Base-by-base conservation (phyloP, 2,888 invertebrate species). In the Serripes groenlandicus region DNA sequence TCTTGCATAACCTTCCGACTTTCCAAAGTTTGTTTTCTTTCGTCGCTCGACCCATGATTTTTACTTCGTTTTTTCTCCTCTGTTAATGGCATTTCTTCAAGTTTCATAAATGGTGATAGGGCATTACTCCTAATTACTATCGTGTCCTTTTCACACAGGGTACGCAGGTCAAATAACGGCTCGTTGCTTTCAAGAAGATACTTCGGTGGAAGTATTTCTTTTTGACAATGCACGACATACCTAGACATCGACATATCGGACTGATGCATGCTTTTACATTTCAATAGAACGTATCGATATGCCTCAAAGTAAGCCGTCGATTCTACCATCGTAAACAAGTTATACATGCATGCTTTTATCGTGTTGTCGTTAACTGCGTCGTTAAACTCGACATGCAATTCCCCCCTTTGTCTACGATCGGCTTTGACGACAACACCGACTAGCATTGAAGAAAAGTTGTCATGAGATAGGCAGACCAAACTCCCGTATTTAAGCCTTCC, bases 221-320 rank as follows among this genome's bases (percentile, higher is more conserved):
- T 78, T 28, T 83, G 42, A 62, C 88, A 86, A 7, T 77, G 64
- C 3, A 90, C 80, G 15, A 91, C 84, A 66, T 90, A 89, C 4
- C 76, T 75, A 30, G 77, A 42, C 32, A 91, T 87, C 18, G 91
- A 88, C 18, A 91, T 56, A 9, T 83, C 72, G 3, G 56, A 52
- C 3, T 66, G 58, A 56, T 95, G 94, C 71, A 96, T 96, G 1
- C 95, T 94, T 90, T 97, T 96, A 23, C 98, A 92, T 21, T 96
- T 97, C 86, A 95, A 96, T 73, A 97, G 95, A 0, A 97, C 97
- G 90, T 97, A 96, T 84, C 96, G 95, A 92, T 97, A 98, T 0
- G 97, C 97, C 92, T 97, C 97, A 92, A 97, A 97, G 93, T 97
- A 98, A 0, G 97, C 96, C 71, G 96, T 96, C 66, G 97, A 96